Percentiles rank a stretch among this genome's conserved stretches.
Conservation (phyloP, 2,888 invertebrate genomes). For the Dichetophora obliterata region DNA sequence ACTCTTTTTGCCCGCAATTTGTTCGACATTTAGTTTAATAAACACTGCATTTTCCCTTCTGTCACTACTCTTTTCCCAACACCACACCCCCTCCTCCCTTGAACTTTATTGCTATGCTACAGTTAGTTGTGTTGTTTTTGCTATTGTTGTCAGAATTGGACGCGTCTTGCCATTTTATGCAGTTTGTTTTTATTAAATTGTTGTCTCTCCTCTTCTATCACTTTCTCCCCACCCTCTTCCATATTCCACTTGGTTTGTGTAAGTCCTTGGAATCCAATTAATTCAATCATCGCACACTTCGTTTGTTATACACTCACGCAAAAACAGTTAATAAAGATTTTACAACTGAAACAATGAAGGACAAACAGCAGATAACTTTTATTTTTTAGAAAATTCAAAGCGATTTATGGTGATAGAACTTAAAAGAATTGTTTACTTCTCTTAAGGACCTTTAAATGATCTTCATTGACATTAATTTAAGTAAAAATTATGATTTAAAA, state of each 20-base stretch:
- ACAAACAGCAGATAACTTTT: too few species aligned
- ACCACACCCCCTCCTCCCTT: too few species aligned
- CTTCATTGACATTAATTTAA: too few species aligned
- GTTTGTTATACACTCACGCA: background rate
- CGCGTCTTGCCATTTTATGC: background rate
- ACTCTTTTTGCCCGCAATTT: conserved; percentile 5
- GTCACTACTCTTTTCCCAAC: too few species aligned
- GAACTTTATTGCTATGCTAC: too few species aligned
- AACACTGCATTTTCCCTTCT: background rate
- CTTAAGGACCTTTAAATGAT: too few species aligned
- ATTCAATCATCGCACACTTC: conserved; percentile 6
- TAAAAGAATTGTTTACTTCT: too few species aligned
- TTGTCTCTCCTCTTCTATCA: background rate
- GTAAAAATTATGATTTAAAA: too few species aligned
- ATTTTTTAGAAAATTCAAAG: too few species aligned
- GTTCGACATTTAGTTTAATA: background rate
- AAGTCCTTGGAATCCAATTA: conserved; percentile 4
- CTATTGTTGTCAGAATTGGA: background rate
- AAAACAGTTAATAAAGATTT: background rate
- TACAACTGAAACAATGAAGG: too few species aligned
- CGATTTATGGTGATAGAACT: too few species aligned
- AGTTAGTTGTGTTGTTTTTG: background rate
- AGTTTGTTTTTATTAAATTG: background rate
- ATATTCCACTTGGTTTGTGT: background rate
- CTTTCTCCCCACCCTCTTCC: too few species aligned